Percentiles rank a stretch among this genome's conserved stretches.
phyloP scores from a whole-genome alignment of 2,797 vertebrate genomes.

The Clarias fuscus region DNA sequence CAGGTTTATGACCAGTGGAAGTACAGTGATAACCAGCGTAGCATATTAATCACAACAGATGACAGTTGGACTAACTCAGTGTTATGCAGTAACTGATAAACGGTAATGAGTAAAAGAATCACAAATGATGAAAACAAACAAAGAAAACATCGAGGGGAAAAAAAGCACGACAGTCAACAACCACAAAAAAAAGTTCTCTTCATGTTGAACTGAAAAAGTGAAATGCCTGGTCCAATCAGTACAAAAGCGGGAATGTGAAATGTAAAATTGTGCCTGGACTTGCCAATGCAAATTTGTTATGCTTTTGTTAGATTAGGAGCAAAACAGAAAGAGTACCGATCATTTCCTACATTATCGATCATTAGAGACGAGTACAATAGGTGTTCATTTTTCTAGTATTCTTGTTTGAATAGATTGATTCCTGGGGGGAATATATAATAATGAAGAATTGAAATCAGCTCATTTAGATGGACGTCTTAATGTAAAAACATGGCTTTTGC shows the following conservation, averaged over 20 bases:
- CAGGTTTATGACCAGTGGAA: background rate
- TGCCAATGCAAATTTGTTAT: background rate
- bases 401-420: background rate
- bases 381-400: background rate
- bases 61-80: background rate
- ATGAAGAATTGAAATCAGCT: background rate
- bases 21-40: background rate
- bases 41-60: background rate
- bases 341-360: background rate
- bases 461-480: background rate
- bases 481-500: background rate
- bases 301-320: background rate
- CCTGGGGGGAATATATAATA: background rate
- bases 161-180: background rate
- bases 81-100: background rate
- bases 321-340: background rate
- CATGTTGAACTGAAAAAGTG: background rate
- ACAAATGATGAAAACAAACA: background rate
- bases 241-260: background rate
- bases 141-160: background rate
- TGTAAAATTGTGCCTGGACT: background rate
- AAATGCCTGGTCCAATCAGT: background rate
- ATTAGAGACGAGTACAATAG: background rate
- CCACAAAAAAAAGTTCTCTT: background rate
- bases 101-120: background rate